These are phyloP conservation scores for Stegastes partitus DNA, from an alignment of 2,113 vertebrate species.

Conservation along the genomic window DNA sequence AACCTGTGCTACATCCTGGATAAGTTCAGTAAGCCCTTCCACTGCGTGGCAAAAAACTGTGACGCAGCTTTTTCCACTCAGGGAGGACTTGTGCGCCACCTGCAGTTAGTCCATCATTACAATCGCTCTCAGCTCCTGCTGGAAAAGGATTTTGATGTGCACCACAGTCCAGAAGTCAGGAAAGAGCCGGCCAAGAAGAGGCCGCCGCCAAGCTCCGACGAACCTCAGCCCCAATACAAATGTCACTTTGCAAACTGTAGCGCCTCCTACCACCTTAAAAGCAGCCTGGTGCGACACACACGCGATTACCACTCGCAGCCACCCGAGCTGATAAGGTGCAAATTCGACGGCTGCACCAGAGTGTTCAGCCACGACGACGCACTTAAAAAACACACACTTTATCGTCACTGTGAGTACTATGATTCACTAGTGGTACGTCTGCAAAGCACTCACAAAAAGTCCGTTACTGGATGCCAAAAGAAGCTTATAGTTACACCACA, in stretches of 20 bases:
- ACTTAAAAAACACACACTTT: conserved; percentile 91
- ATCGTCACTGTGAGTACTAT: conserved; percentile 89
- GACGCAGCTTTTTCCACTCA: conserved; percentile 93
- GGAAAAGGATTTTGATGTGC: conserved; percentile 88
- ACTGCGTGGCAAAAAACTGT: conserved; percentile 95
- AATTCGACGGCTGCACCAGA: conserved; percentile 90
- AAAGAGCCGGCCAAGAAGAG: conserved; percentile 85
- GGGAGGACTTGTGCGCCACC: conserved; percentile 93
- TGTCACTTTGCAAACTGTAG: conserved; percentile 90
- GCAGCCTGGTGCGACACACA: conserved; percentile 91
- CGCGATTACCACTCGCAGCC: conserved; percentile 66
- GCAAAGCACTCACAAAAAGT: conserved; percentile 84
- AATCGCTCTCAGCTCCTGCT: conserved; percentile 93
- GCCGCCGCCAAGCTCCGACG: conserved; percentile 65
- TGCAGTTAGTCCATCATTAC: conserved; percentile 92
- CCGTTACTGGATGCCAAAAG: conserved; percentile 84
- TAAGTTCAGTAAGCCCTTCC: conserved; percentile 96
- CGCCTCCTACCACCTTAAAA: conserved; percentile 91
- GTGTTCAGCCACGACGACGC: conserved; percentile 89
- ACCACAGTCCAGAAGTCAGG: conserved; percentile 83
- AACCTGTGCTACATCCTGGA: conserved; percentile 94
- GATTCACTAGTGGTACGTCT: conserved; percentile 86
- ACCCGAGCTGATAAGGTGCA: conserved; percentile 85
- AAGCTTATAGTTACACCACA: conserved; percentile 78
- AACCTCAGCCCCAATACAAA: conserved; percentile 87